phyloP scores from a whole-genome alignment of 2,888 invertebrate genomes.

The Ornithoptera priamus region DNA sequence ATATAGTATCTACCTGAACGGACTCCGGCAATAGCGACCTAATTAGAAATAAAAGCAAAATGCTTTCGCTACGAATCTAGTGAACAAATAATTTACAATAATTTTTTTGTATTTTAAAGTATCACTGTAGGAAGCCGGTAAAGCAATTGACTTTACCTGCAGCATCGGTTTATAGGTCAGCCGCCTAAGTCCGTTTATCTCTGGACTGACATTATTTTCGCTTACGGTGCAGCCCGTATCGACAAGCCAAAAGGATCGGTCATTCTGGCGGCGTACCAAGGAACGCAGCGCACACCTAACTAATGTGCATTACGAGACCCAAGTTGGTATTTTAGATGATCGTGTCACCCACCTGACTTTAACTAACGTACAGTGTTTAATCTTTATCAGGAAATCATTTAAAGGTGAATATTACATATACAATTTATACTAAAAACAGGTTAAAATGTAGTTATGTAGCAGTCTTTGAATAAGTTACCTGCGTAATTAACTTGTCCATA shows the following conservation, averaged over 20 bases:
- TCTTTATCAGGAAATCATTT: neutral
- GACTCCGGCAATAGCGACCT: too few relatives aligned
- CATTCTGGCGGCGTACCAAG: conserved; percentile 78
- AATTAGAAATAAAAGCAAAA: too few relatives aligned
- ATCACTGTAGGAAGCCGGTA: conserved; percentile 1
- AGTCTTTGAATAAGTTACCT: too few relatives aligned
- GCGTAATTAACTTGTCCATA: too few relatives aligned
- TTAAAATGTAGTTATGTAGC: too few relatives aligned
- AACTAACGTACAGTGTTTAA: conserved; percentile 31
- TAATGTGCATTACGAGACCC: conserved; percentile 73
- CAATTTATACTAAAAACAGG: too few relatives aligned
- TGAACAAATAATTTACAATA: too few relatives aligned
- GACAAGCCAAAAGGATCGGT: conserved; percentile 78
- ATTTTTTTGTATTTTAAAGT: too few relatives aligned
- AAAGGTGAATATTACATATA: too few relatives aligned
- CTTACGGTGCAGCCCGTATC: conserved; percentile 68
- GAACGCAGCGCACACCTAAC: conserved; percentile 73
- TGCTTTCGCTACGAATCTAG: too few relatives aligned
- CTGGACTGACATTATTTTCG: conserved; percentile 77
- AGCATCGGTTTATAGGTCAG: conserved; percentile 68
- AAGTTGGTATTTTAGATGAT: conserved; percentile 70
- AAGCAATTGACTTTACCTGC: conserved; percentile 27
- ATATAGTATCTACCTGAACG: too few relatives aligned
- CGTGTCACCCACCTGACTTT: conserved; percentile 38
- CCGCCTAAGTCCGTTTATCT: conserved; percentile 77